A percentile compares a stretch with the other conserved stretches of the same genome.
Conservation (phyloP, 2,888 invertebrate genomes). For the Leptopilina drosophilae region DNA sequence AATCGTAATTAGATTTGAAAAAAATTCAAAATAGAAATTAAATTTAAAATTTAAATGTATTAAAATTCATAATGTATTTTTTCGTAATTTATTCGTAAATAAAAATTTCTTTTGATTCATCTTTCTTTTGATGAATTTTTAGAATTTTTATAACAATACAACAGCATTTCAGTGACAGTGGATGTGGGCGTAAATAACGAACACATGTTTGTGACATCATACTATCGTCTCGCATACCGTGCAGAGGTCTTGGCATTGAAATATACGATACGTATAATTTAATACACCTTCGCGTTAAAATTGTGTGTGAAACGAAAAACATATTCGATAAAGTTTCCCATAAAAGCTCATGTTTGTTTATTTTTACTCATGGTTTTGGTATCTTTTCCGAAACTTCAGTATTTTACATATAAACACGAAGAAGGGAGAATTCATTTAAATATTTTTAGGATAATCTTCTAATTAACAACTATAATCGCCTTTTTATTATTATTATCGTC, state of each 20-base stretch:
- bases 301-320: constrained; percentile 11
- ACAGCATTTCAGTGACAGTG: neutral
- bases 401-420: neutral
- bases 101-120: too few relatives aligned
- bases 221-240: constrained; percentile 25
- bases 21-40: too few relatives aligned
- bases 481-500: neutral
- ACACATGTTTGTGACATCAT: constrained; percentile 33
- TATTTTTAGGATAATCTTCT: neutral
- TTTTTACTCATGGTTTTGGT: neutral
- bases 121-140: neutral
- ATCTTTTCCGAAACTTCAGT: neutral
- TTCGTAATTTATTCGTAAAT: too few relatives aligned
- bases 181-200: constrained; percentile 2
- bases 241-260: constrained; percentile 28
- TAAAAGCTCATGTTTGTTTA: constrained; percentile 19
- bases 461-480: neutral
- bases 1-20: too few relatives aligned
- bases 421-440: neutral
- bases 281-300: constrained; percentile 22
- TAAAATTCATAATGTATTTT: too few relatives aligned
- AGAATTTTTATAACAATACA: neutral
- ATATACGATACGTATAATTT: constrained; percentile 17
- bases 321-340: constrained; percentile 28
- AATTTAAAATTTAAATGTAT: too few relatives aligned